phyloP scores from a whole-genome alignment of 1,140 invertebrate species.

The Trachymyrmex septentrionalis region DNA sequence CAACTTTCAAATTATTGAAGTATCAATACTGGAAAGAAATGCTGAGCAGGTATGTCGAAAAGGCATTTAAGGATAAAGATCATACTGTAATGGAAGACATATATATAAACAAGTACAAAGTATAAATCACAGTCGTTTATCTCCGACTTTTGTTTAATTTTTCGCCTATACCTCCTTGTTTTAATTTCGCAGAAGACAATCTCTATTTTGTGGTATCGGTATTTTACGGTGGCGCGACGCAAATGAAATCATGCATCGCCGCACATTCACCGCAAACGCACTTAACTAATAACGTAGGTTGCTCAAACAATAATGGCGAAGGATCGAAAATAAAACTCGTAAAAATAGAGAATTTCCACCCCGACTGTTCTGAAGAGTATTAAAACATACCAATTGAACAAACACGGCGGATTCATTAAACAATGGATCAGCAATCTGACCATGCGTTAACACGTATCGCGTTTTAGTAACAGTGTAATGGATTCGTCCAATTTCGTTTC shows the following conservation, averaged over 20 bases:
- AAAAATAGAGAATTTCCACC: conserved; percentile 12
- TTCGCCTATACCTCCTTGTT: neutral
- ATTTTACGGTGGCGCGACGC: neutral
- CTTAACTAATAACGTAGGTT: conserved; percentile 29
- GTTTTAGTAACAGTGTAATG: conserved; percentile 48
- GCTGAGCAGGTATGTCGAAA: too few relatives aligned
- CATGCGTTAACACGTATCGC: conserved; percentile 38
- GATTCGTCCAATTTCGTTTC: conserved; percentile 49
- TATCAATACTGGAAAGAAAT: too few relatives aligned
- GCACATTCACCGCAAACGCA: conserved; percentile 2
- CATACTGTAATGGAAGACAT: neutral
- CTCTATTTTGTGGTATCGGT: neutral
- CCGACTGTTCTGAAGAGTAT: conserved; percentile 24
- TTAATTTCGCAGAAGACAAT: neutral
- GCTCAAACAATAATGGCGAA: conserved; percentile 20
- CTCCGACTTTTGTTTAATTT: neutral
- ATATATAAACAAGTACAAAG: too few relatives aligned
- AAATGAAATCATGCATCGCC: neutral
- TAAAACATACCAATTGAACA: conserved; percentile 36
- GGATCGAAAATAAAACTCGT: neutral
- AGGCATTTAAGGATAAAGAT: neutral
- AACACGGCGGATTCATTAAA: conserved; percentile 57
- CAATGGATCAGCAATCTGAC: conserved; percentile 44
- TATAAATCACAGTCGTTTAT: neutral
- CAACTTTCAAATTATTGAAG: too few relatives aligned